Base-by-base conservation (phyloP, 2,888 invertebrate species). In the Tenthredo notha region DNA sequence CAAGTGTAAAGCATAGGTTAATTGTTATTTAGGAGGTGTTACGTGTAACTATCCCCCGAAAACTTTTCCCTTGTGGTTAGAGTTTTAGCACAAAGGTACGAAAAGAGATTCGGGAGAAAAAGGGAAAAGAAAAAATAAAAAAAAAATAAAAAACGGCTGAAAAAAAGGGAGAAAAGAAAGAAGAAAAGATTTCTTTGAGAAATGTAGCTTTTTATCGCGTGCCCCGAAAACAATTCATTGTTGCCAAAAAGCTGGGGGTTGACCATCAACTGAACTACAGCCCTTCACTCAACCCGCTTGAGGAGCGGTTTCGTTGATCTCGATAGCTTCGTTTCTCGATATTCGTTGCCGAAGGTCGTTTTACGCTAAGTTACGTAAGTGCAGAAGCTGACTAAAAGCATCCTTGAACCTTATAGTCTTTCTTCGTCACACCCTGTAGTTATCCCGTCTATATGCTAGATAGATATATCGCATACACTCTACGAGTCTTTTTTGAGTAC, bases 371-470 rank as follows among this genome's bases (percentile, higher is more conserved):
- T 77, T 77, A 77, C 77, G 77, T 54, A 54, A 77, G 25, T 77
- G 54, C 21, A 29, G 77, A 77, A 77, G 77, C 77, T 77, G 50
- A 77, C 33, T 77, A 77, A 77, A 77, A 77, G 77, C 77, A 77
- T 77, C 72, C 72, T 43, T 74, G 72, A 21, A 43, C 43, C 72
- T 74, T 43, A 43, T 74, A 43, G 72, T 74, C 72, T 70, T 70
- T 70, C 70, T 74, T 74, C 43, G 37, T 43, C 4, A 40, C 72
- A 25, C 40, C 43, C 40, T 61, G 10, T 12, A 25, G 61, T 61
- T 4, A 61, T 12, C 25, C 18, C 10, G 18, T 33, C 12, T 33
- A 18, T 67, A 15, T 67, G 21, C 21, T 21, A 29, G 9, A 33
- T 67, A 33, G 1, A 2, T 6, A 29, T 4, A 10, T 25, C 2